Evolutionary conservation across 2,113 vertebrate species (phyloP).

Genomic region (Oreotrochilus melanogaster): DNA sequence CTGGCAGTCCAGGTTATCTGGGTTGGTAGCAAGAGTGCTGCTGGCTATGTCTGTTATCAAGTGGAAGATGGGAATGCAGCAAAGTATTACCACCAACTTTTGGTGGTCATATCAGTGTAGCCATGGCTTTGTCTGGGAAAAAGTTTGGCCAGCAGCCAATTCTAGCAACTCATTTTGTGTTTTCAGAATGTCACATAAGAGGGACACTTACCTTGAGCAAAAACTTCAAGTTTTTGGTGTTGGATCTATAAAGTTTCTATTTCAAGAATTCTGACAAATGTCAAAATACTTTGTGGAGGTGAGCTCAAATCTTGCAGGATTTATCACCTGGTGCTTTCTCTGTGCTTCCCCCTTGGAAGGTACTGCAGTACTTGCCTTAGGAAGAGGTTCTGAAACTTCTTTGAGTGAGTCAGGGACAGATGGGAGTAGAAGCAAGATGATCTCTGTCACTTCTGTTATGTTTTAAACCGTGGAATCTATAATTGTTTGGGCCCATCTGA

Average conservation of each 20-base stretch:
- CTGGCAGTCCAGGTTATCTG: background rate
- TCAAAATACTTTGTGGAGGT: background rate
- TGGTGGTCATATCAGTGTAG: too few relatives aligned
- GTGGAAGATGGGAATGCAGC: background rate
- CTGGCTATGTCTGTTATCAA: background rate
- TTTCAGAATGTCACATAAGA: background rate
- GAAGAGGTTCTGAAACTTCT: background rate
- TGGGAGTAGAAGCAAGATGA: background rate
- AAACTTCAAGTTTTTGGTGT: background rate
- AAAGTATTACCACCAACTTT: background rate
- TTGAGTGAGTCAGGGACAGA: slow-evolving; percentile 30
- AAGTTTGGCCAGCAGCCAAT: background rate
- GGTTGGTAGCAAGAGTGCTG: background rate
- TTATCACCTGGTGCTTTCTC: background rate
- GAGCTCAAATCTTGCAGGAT: background rate
- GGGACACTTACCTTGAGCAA: background rate
- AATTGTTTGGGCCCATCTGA: slow-evolving; percentile 18
- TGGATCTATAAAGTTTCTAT: background rate
- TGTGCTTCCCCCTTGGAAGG: background rate
- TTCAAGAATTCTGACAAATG: background rate
- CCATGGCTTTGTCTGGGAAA: background rate
- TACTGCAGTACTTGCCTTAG: background rate
- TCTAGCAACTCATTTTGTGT: background rate
- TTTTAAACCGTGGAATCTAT: background rate
- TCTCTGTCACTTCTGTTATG: slow-evolving; percentile 10